These are phyloP conservation scores for Chrosomus eos DNA, from an alignment of 2,797 vertebrate species.

Conservation along the genomic window DNA sequence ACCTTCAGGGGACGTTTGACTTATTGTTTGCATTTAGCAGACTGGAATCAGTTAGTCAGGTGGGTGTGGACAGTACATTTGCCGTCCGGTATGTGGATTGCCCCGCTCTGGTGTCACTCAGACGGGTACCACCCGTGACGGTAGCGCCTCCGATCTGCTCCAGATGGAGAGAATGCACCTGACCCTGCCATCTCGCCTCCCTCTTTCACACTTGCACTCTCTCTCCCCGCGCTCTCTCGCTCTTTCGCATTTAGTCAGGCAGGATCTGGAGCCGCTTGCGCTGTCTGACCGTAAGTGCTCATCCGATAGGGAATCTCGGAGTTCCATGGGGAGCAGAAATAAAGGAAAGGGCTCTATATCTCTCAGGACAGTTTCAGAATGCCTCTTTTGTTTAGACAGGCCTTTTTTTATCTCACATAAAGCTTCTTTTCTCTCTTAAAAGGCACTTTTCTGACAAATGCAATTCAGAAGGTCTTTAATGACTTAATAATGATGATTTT, in stretches of 20 bases:
- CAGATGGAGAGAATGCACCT: slow-evolving; percentile 50
- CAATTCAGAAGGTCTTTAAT: not conserved
- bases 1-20: not conserved
- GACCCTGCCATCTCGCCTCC: slow-evolving; percentile 38
- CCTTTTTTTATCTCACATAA: not conserved
- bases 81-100: slow-evolving; percentile 17
- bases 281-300: slow-evolving; percentile 63
- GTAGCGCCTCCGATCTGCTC: not conserved
- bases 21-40: slow-evolving; percentile 6
- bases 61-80: not conserved
- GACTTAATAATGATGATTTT: slow-evolving; percentile 16
- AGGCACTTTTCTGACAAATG: not conserved
- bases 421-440: not conserved
- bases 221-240: slow-evolving; percentile 38
- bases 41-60: slow-evolving; percentile 9
- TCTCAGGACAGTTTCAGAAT: slow-evolving; percentile 5
- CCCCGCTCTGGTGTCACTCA: slow-evolving; percentile 22
- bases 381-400: slow-evolving; percentile 9
- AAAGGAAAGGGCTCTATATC: slow-evolving; percentile 28
- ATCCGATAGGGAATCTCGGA: slow-evolving; percentile 19
- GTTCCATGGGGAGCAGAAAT: slow-evolving; percentile 29
- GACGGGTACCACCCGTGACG: slow-evolving; percentile 32
- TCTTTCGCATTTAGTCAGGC: slow-evolving; percentile 48
- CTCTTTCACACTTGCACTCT: slow-evolving; percentile 36
- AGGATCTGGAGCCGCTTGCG: slow-evolving; percentile 68